Conservation (phyloP, 2,888 invertebrate genomes). For the Dendrolimus houi region DNA sequence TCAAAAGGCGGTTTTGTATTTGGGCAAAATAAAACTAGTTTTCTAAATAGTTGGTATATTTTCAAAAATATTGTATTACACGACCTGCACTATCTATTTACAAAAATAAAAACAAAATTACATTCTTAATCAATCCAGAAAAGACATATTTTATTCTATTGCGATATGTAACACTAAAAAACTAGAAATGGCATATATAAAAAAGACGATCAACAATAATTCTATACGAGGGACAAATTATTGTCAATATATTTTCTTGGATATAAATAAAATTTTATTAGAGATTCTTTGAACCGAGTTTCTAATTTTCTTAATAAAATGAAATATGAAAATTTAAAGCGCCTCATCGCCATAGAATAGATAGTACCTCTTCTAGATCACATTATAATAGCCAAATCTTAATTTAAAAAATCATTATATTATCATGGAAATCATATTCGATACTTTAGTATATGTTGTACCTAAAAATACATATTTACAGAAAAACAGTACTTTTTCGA, state of each 20-base stretch:
- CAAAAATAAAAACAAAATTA: conserved; percentile 56
- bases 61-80: conserved; percentile 75
- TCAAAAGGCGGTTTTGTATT: too few relatives aligned
- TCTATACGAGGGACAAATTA: too few relatives aligned
- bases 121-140: neutral
- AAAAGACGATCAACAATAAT: too few relatives aligned
- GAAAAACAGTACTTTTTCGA: neutral
- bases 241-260: too few relatives aligned
- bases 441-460: neutral
- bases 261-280: too few relatives aligned
- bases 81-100: conserved; percentile 73
- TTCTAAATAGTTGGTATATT: conserved; percentile 74
- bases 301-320: too few relatives aligned
- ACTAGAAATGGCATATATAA: too few relatives aligned
- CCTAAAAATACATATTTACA: neutral
- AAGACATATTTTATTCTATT: neutral
- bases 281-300: too few relatives aligned
- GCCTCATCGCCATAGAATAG: neutral
- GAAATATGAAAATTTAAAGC: too few relatives aligned
- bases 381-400: neutral
- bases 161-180: neutral
- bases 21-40: conserved; percentile 21
- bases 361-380: neutral
- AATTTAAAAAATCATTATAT: neutral
- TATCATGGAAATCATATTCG: neutral